Conservation (phyloP, 1,140 invertebrate genomes). For the Lucilia sericata region DNA sequence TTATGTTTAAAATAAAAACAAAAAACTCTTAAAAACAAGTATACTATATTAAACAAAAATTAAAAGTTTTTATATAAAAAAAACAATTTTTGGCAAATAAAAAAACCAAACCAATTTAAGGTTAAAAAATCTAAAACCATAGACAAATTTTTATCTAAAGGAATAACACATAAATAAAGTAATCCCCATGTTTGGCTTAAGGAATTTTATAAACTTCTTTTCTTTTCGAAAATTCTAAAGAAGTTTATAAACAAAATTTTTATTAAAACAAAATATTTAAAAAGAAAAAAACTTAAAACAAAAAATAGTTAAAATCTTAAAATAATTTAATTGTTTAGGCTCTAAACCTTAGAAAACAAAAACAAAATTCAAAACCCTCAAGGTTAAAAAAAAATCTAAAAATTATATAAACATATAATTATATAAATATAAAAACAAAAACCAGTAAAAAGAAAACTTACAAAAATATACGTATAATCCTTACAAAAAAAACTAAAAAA, state of each 20-base stretch:
- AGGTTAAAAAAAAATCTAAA: slow-evolving; percentile 38
- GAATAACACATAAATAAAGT: neutral
- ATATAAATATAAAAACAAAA: neutral
- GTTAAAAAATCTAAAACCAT: slow-evolving; percentile 32
- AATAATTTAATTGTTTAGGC: slow-evolving; percentile 42
- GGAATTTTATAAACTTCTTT: slow-evolving; percentile 20
- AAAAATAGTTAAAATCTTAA: slow-evolving; percentile 39
- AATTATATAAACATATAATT: neutral
- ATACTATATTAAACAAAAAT: slow-evolving; percentile 31
- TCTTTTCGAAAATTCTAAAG: neutral
- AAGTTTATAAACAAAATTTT: slow-evolving; percentile 32
- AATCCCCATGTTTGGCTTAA: slow-evolving; percentile 9
- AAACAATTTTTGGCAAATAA: neutral
- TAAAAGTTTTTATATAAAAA: slow-evolving; percentile 23
- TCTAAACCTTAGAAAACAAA: slow-evolving; percentile 39
- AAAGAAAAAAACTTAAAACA: neutral
- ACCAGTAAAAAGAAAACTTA: neutral
- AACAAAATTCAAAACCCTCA: slow-evolving; percentile 28
- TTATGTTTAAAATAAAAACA: slow-evolving; percentile 3
- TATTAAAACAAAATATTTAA: neutral
- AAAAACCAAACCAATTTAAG: neutral
- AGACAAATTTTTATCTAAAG: slow-evolving; percentile 25
- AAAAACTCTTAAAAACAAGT: slow-evolving; percentile 30
- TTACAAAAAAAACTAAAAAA: slow-evolving; percentile 16
- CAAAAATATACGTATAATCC: slow-evolving; percentile 31